A percentile compares a stretch with the other conserved stretches of the same genome.
Conservation (phyloP, 2,797 vertebrate genomes). For the Acrossocheilus wenchowensis region DNA sequence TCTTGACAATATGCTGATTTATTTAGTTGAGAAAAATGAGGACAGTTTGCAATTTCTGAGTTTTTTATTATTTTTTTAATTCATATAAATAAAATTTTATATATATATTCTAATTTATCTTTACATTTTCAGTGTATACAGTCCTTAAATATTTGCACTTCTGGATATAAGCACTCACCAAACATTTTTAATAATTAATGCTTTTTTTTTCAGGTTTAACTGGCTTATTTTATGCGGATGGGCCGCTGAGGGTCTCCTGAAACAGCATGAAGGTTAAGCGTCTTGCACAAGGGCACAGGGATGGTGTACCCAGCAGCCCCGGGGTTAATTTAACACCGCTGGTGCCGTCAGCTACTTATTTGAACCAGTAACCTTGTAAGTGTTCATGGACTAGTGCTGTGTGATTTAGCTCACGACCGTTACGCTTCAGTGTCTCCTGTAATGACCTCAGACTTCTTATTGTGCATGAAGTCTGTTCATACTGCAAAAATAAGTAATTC, state of each 20-base stretch:
- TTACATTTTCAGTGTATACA: background rate
- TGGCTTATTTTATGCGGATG: background rate
- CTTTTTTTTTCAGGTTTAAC: background rate
- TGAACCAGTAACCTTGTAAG: background rate
- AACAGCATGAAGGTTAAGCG: background rate
- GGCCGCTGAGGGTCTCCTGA: background rate
- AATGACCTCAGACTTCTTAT: conserved; percentile 16
- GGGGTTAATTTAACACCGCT: conserved; percentile 17
- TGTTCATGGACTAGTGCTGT: background rate
- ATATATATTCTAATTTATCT: too few species aligned
- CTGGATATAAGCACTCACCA: background rate
- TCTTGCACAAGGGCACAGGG: background rate
- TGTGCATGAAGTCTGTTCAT: background rate
- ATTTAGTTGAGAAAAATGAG: background rate
- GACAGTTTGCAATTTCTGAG: background rate
- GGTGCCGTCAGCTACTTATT: background rate
- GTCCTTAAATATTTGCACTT: background rate
- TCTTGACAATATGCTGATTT: background rate
- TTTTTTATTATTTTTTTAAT: too few species aligned
- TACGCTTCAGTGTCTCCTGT: background rate
- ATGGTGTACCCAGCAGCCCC: background rate
- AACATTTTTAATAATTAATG: too few species aligned
- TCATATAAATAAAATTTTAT: too few species aligned
- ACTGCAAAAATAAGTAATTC: background rate
- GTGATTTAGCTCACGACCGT: background rate